These are phyloP conservation scores for Pipistrellus kuhlii DNA, from an alignment of 2,797 vertebrate genomes.

Conservation along the genomic window DNA sequence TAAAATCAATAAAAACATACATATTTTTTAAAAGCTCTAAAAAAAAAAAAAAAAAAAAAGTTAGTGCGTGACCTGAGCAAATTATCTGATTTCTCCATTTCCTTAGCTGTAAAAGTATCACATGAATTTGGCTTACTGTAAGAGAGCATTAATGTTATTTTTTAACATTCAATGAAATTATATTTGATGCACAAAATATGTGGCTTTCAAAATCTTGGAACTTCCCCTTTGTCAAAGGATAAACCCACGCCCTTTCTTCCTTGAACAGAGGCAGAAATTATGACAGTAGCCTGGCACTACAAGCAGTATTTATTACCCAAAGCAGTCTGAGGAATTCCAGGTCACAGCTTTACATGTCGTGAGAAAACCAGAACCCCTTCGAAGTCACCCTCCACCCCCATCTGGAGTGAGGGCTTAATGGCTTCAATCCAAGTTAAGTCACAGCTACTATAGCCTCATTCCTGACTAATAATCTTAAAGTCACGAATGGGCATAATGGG, in stretches of 20 bases:
- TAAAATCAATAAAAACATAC: too few species aligned
- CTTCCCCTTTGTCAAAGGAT: not conserved
- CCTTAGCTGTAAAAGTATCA: conserved; percentile 1
- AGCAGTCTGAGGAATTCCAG: conserved; percentile 34
- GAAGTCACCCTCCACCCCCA: not conserved
- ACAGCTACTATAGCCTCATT: not conserved
- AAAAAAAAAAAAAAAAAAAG: not conserved
- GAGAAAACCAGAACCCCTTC: not conserved
- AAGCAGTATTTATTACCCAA: conserved; percentile 56
- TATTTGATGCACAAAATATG: not conserved
- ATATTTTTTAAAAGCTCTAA: too few species aligned
- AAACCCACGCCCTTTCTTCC: not conserved
- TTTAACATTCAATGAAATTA: not conserved
- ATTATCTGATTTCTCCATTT: not conserved
- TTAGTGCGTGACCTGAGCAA: not conserved
- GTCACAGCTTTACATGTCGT: not conserved
- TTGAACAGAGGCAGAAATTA: not conserved
- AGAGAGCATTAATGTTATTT: not conserved
- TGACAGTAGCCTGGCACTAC: not conserved
- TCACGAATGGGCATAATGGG: not conserved
- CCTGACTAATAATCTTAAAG: conserved; percentile 30
- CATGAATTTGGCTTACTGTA: not conserved
- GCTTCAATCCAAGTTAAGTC: not conserved
- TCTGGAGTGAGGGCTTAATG: not conserved
- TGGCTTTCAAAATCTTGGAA: not conserved